phyloP scores from a whole-genome alignment of 2,797 vertebrate species.

The Etheostoma nigrum region DNA sequence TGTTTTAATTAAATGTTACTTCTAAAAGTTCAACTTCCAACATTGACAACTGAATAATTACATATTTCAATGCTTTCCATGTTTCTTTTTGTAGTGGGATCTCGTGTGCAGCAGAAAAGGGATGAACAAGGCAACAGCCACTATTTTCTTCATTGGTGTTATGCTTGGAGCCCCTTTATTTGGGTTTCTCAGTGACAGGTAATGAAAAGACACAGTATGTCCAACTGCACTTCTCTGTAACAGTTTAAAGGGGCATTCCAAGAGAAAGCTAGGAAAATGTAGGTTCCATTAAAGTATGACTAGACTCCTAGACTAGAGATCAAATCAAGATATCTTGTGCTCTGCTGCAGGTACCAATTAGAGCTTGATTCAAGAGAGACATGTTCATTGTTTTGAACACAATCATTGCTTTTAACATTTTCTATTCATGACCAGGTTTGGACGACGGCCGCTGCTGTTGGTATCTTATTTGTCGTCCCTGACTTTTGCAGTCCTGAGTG shows the following conservation, averaged over 20 bases:
- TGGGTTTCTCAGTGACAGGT: constrained; percentile 86
- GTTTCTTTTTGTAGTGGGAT: constrained; percentile 79
- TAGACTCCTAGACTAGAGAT: too few species aligned
- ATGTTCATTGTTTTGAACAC: background rate
- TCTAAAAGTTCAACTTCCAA: background rate
- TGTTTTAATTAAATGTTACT: background rate
- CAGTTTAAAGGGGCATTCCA: background rate
- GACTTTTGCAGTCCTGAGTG: constrained; percentile 69
- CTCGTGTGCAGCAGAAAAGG: constrained; percentile 83
- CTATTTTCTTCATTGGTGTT: constrained; percentile 84
- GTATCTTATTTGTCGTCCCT: constrained; percentile 67
- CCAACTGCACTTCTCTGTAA: background rate
- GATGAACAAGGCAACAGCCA: constrained; percentile 81
- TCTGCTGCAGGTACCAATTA: too few species aligned
- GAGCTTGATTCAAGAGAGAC: too few species aligned
- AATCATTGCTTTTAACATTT: background rate
- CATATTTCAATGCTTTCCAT: background rate
- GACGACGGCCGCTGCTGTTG: constrained; percentile 68
- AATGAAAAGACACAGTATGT: background rate
- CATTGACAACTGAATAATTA: background rate
- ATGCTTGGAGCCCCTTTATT: constrained; percentile 83
- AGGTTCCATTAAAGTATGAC: too few species aligned
- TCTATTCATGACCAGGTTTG: constrained; percentile 63
- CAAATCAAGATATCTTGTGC: too few species aligned
- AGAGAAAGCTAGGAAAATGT: too few species aligned